Percentiles rank a stretch among this genome's conserved stretches.
phyloP scores from a whole-genome alignment of 2,888 invertebrate genomes.

The Dioctria linearis region DNA sequence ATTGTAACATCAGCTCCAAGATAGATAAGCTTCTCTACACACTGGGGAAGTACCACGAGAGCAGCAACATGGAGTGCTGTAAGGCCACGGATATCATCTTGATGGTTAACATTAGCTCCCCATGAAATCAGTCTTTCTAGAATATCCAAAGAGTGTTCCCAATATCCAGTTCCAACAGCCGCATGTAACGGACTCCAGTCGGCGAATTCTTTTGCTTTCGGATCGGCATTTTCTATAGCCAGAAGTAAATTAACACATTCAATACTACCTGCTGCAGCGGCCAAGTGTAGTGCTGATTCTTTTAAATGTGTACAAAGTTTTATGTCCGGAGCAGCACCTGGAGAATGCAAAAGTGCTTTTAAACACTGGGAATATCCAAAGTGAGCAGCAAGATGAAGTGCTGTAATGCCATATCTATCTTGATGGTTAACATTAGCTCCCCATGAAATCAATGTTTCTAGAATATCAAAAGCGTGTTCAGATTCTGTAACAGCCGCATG shows the following conservation, averaged over 20 bases:
- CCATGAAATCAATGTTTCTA: conserved; percentile 84
- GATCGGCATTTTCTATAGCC: conserved; percentile 79
- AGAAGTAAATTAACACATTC: conserved; percentile 85
- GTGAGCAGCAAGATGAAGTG: conserved; percentile 87
- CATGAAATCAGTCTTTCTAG: conserved; percentile 88
- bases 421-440: conserved; percentile 87
- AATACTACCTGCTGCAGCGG: conserved; percentile 88
- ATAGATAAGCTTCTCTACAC: conserved; percentile 87
- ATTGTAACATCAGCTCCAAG: conserved; percentile 91
- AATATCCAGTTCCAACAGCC: conserved; percentile 84
- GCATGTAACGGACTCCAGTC: conserved; percentile 86
- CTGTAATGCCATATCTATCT: conserved; percentile 89
- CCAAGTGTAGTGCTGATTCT: conserved; percentile 85
- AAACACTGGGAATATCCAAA: conserved; percentile 88
- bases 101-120: too few species aligned
- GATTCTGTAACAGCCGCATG: conserved; percentile 91
- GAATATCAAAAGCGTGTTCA: conserved; percentile 84
- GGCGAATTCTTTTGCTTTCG: too few species aligned
- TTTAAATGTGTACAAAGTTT: conserved; percentile 80
- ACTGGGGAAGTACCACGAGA: conserved; percentile 86
- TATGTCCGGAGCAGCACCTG: conserved; percentile 80
- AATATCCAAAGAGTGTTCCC: too few species aligned
- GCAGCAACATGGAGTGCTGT: conserved; percentile 90
- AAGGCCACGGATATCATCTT: conserved; percentile 89
- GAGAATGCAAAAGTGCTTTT: conserved; percentile 81